A percentile compares a stretch with the other conserved stretches of the same genome.
phyloP scores from a whole-genome alignment of 2,113 vertebrate species.

The Marcusenius ussheri region DNA sequence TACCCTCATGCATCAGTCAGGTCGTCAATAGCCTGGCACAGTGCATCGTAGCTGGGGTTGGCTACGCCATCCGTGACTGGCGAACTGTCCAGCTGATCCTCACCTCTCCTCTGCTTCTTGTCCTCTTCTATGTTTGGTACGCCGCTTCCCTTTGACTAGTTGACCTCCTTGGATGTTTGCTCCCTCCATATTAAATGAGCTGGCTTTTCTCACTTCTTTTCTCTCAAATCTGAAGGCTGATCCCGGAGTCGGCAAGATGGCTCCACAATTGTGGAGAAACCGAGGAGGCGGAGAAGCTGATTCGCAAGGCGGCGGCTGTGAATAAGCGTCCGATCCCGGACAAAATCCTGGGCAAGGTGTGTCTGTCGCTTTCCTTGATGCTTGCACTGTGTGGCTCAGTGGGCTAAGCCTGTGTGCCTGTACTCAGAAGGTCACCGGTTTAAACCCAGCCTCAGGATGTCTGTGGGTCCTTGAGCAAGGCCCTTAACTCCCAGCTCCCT shows the following conservation, averaged over 20 bases:
- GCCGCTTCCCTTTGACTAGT: background rate
- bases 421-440: too few relatives aligned
- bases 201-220: background rate
- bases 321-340: constrained; percentile 57
- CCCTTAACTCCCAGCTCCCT: too few relatives aligned
- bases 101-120: constrained; percentile 34
- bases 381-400: too few relatives aligned
- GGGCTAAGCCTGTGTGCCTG: too few relatives aligned
- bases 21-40: constrained; percentile 36
- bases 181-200: background rate
- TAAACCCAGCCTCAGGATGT: too few relatives aligned
- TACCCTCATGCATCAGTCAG: constrained; percentile 44
- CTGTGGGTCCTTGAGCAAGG: too few relatives aligned
- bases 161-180: background rate
- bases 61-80: constrained; percentile 66
- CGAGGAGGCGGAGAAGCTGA: constrained; percentile 60
- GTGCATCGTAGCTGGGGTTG: constrained; percentile 50
- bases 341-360: constrained; percentile 59
- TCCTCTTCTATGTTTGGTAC: constrained; percentile 61
- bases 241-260: constrained; percentile 77
- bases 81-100: constrained; percentile 59
- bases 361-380: background rate
- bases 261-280: constrained; percentile 55
- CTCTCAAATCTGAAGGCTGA: constrained; percentile 48
- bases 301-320: constrained; percentile 60